Evolutionary conservation across 2,113 vertebrate genomes (phyloP).

Genomic region (Ciconia maguari): DNA sequence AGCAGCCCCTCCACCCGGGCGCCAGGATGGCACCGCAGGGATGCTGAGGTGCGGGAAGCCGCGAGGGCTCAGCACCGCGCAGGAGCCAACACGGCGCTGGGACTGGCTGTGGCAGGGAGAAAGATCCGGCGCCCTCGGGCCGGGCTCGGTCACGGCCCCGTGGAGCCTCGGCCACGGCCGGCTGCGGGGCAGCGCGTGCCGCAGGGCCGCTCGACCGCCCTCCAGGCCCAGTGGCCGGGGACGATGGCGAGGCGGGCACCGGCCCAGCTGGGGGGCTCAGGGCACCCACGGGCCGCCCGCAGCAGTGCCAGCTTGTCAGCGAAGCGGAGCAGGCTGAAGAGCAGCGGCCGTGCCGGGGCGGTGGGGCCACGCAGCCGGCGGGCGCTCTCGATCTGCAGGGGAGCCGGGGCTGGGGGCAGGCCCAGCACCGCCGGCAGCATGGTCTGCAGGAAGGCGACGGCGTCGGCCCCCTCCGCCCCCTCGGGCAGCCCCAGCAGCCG

Average conservation of each 20-base stretch:
- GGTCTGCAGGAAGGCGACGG: not conserved
- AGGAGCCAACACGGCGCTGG: not conserved
- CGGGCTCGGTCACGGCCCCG: not conserved
- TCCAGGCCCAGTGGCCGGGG: not conserved
- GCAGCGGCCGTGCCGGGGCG: not conserved
- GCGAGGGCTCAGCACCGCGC: not conserved
- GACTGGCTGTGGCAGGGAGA: too few species aligned
- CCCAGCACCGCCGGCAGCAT: not conserved
- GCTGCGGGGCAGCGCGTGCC: not conserved
- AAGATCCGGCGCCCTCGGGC: not conserved
- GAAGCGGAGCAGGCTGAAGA: not conserved
- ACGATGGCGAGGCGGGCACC: not conserved
- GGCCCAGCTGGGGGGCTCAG: not conserved
- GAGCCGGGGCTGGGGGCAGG: too few species aligned
- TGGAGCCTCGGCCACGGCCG: not conserved
- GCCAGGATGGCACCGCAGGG: not conserved
- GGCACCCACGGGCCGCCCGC: accelerated
- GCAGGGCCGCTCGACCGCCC: too few species aligned
- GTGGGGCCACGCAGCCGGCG: not conserved
- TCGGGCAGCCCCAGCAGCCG: not conserved
- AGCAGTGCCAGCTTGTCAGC: not conserved
- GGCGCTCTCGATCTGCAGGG: not conserved
- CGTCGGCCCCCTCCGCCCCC: accelerated
- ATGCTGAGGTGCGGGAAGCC: not conserved
- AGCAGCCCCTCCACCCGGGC: too few species aligned